A percentile compares a stretch with the other conserved stretches of the same genome.
phyloP scores from a whole-genome alignment of 2,888 invertebrate genomes.

The Lydus trimaculatus region DNA sequence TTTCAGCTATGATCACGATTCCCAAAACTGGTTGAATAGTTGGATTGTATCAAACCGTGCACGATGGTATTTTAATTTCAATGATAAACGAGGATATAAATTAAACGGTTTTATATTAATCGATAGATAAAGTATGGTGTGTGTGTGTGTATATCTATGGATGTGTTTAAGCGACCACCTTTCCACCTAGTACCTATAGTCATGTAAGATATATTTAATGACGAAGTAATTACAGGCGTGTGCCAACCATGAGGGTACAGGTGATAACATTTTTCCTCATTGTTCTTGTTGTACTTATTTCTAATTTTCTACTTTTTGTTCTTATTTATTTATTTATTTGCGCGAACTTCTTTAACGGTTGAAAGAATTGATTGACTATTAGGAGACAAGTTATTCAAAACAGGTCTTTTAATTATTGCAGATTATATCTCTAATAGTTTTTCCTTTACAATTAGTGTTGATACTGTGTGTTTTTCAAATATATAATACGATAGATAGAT shows the following conservation, averaged over 20 bases:
- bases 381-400: background rate
- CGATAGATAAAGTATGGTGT: background rate
- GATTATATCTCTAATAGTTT: background rate
- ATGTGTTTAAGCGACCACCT: slow-evolving; percentile 8
- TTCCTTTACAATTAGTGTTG: background rate
- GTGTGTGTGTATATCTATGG: too few species aligned
- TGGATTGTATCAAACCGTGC: background rate
- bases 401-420: background rate
- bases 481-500: too few species aligned
- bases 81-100: slow-evolving; percentile 4
- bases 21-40: background rate
- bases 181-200: slow-evolving; percentile 22
- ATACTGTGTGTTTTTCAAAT: too few species aligned
- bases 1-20: background rate
- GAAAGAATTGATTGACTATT: slow-evolving; percentile 25
- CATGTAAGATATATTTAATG: slow-evolving; percentile 49
- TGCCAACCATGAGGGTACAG: slow-evolving; percentile 53
- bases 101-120: slow-evolving; percentile 5
- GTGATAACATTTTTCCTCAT: slow-evolving; percentile 48
- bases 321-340: slow-evolving; percentile 13
- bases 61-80: background rate
- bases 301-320: background rate
- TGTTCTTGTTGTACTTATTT: slow-evolving; percentile 4
- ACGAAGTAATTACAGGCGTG: slow-evolving; percentile 50
- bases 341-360: slow-evolving; percentile 24